phyloP scores from a whole-genome alignment of 37 sponge, comb jelly and placozoan species.

The Haliclona indistincta region DNA sequence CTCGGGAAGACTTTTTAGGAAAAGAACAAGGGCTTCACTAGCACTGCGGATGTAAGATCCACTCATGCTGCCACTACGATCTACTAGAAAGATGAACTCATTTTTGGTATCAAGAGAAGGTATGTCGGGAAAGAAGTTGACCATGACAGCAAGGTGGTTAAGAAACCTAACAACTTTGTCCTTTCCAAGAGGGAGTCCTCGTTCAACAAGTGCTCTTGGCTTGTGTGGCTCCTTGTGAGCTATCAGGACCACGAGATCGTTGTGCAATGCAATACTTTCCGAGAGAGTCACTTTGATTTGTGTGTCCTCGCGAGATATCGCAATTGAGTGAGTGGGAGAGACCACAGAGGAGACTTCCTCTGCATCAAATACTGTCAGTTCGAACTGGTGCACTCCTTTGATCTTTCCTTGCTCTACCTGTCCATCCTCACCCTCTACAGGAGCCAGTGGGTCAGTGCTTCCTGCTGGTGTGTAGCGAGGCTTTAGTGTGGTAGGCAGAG shows the following conservation, averaged over 20 bases:
- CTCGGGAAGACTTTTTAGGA: constrained; percentile 63
- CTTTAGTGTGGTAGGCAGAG: constrained; percentile 55
- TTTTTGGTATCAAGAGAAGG: constrained; percentile 7
- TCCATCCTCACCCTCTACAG: neutral
- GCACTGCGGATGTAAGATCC: constrained; percentile 52
- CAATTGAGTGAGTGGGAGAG: constrained; percentile 51
- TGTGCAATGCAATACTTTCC: constrained; percentile 8
- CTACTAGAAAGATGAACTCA: constrained; percentile 76
- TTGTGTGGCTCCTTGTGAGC: constrained; percentile 22
- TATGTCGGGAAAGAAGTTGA: constrained; percentile 53
- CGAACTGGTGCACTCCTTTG: constrained; percentile 37
- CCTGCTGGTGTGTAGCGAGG: constrained; percentile 57
- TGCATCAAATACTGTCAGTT: constrained; percentile 28
- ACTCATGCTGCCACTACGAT: constrained; percentile 75
- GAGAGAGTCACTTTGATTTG: constrained; percentile 10
- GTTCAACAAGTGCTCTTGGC: constrained; percentile 48
- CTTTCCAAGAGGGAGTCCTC: constrained; percentile 8
- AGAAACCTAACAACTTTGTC: constrained; percentile 14
- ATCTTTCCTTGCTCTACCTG: constrained; percentile 11
- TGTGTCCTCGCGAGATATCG: neutral
- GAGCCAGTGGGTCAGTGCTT: neutral
- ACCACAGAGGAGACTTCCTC: constrained; percentile 20
- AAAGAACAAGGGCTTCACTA: constrained; percentile 48
- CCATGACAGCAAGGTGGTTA: constrained; percentile 34
- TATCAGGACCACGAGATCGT: constrained; percentile 51